Conservation (phyloP, 2,888 invertebrate species). For the Drosophila leonis region DNA sequence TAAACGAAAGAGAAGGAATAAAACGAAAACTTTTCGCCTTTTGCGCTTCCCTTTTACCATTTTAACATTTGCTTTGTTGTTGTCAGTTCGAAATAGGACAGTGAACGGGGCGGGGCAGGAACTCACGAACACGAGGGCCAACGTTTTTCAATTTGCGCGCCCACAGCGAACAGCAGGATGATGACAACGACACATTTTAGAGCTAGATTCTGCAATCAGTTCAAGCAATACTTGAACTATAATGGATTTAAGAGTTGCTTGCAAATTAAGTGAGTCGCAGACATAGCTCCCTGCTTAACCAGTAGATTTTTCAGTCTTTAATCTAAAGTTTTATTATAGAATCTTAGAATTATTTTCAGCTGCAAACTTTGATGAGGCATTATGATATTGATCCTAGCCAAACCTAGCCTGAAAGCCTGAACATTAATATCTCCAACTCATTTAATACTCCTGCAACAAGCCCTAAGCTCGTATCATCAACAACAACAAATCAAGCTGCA, state of each 20-base stretch:
- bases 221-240: constrained; percentile 45
- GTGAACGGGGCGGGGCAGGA: background rate
- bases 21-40: constrained; percentile 52
- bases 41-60: constrained; percentile 43
- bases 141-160: constrained; percentile 45
- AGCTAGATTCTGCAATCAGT: constrained; percentile 38
- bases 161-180: constrained; percentile 14
- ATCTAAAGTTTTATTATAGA: background rate
- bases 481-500: background rate
- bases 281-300: background rate
- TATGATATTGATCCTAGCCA: no score
- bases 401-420: no score
- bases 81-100: constrained; percentile 27
- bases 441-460: no score
- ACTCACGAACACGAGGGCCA: background rate
- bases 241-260: constrained; percentile 42
- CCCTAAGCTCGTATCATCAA: no score
- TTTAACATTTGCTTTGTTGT: constrained; percentile 43
- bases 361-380: no score
- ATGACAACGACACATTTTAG: constrained; percentile 34
- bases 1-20: constrained; percentile 33
- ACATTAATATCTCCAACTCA: no score
- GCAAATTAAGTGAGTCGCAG: constrained; percentile 5
- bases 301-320: background rate
- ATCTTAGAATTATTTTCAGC: background rate